phyloP scores from a whole-genome alignment of 2,888 invertebrate genomes.

The Lithophane semibrunnea region DNA sequence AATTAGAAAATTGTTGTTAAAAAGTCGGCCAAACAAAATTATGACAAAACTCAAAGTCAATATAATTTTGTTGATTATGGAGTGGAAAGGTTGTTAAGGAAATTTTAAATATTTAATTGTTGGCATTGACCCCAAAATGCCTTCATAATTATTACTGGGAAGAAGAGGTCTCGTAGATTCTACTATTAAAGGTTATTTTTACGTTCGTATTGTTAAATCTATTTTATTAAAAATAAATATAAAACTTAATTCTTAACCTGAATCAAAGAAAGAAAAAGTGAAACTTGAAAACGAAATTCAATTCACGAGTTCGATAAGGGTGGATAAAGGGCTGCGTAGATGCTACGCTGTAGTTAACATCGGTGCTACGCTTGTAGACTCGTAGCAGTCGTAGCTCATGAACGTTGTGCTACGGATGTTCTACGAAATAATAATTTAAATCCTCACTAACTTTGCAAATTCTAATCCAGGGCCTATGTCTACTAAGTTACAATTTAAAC shows the following conservation, averaged over 20 bases:
- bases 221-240: neutral
- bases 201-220: neutral
- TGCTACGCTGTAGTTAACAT: neutral
- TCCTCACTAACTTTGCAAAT: neutral
- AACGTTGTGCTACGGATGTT: neutral
- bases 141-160: neutral
- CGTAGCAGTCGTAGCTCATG: slow-evolving; percentile 16
- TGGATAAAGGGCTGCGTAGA: neutral
- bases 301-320: neutral
- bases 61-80: neutral
- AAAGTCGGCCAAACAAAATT: neutral
- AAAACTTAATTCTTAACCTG: neutral
- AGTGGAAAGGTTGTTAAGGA: neutral
- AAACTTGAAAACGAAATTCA: neutral
- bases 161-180: neutral
- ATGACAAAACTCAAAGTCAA: neutral
- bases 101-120: neutral
- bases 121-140: neutral
- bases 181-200: neutral
- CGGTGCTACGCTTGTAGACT: slow-evolving; percentile 6
- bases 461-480: neutral
- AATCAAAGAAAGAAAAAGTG: neutral
- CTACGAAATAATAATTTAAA: neutral
- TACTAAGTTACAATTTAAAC: neutral
- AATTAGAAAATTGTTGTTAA: neutral